phyloP scores from a whole-genome alignment of 1,140 invertebrate species.

The Pararge aegeria region DNA sequence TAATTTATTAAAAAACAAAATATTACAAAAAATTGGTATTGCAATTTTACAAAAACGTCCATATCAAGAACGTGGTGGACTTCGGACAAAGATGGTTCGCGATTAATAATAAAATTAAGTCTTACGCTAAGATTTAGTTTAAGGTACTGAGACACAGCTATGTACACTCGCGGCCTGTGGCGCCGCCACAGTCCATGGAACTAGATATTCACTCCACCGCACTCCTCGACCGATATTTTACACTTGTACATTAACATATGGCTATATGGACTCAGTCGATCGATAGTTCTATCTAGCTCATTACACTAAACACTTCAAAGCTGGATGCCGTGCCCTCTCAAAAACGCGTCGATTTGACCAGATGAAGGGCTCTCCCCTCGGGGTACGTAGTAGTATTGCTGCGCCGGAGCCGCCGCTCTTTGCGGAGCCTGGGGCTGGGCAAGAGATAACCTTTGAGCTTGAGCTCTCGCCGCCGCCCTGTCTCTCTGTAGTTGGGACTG shows the following conservation, averaged over 20 bases:
- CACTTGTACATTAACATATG: slow-evolving; percentile 37
- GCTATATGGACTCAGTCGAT: slow-evolving; percentile 38
- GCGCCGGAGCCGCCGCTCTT: slow-evolving; percentile 27
- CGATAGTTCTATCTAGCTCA: slow-evolving; percentile 44
- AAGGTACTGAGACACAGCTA: slow-evolving; percentile 68
- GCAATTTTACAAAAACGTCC: slow-evolving; percentile 56
- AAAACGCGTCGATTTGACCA: slow-evolving; percentile 90
- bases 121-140: slow-evolving; percentile 57
- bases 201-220: slow-evolving; percentile 31
- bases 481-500: slow-evolving; percentile 79
- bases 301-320: slow-evolving; percentile 73
- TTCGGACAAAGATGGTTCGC: slow-evolving; percentile 42
- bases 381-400: slow-evolving; percentile 84
- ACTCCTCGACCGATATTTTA: slow-evolving; percentile 36
- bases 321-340: slow-evolving; percentile 85
- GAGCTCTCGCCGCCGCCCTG: slow-evolving; percentile 68
- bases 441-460: slow-evolving; percentile 70
- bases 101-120: slow-evolving; percentile 38
- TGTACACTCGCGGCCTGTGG: slow-evolving; percentile 55
- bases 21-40: slow-evolving; percentile 68
- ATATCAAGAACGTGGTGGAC: slow-evolving; percentile 39
- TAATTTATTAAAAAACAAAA: slow-evolving; percentile 75
- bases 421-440: slow-evolving; percentile 69
- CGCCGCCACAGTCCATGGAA: slow-evolving; percentile 45
- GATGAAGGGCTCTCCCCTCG: slow-evolving; percentile 78